A percentile compares a stretch with the other conserved stretches of the same genome.
phyloP scores from a whole-genome alignment of 2,888 invertebrate species.

The Silvanus unidentatus region DNA sequence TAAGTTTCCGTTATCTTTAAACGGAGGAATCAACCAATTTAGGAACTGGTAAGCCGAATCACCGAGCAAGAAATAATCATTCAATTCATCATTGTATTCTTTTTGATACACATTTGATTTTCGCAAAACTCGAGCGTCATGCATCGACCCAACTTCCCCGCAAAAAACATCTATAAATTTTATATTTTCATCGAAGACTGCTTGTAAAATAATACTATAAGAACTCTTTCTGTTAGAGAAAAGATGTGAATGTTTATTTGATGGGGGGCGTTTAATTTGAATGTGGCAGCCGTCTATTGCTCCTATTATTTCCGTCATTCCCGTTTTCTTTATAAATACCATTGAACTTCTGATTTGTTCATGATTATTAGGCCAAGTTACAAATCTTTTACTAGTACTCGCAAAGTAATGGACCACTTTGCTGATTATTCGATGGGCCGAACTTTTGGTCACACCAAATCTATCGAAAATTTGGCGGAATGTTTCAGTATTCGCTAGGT shows the following conservation, averaged over 20 bases:
- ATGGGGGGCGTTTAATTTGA: conserved; percentile 11
- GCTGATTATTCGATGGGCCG: conserved; percentile 8
- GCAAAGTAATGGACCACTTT: conserved; percentile 1
- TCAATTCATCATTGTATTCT: conserved; percentile 4
- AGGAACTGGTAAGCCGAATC: conserved; percentile 19
- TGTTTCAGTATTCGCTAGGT: conserved; percentile 12
- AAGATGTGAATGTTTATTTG: conserved; percentile 7
- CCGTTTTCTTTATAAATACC: conserved; percentile 7
- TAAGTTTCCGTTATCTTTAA: conserved; percentile 18
- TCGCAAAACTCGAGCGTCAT: conserved; percentile 22
- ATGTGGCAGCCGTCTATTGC: conserved; percentile 17
- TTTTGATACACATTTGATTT: conserved; percentile 16
- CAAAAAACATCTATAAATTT: conserved; percentile 14
- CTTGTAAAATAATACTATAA: conserved; percentile 16
- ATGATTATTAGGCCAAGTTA: conserved; percentile 7
- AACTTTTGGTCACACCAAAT: conserved; percentile 8
- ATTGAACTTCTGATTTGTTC: not conserved
- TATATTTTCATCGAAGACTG: conserved; percentile 11
- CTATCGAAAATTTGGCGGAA: conserved; percentile 11
- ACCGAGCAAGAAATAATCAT: conserved; percentile 13
- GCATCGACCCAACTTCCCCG: conserved; percentile 18
- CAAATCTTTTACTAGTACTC: conserved; percentile 5
- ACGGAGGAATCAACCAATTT: conserved; percentile 17
- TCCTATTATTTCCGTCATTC: conserved; percentile 11
- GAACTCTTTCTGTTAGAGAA: conserved; percentile 18